Evolutionary conservation across 92 coral and sea anemone species (phyloP).

Genomic region (Desmophyllum pertusum): DNA sequence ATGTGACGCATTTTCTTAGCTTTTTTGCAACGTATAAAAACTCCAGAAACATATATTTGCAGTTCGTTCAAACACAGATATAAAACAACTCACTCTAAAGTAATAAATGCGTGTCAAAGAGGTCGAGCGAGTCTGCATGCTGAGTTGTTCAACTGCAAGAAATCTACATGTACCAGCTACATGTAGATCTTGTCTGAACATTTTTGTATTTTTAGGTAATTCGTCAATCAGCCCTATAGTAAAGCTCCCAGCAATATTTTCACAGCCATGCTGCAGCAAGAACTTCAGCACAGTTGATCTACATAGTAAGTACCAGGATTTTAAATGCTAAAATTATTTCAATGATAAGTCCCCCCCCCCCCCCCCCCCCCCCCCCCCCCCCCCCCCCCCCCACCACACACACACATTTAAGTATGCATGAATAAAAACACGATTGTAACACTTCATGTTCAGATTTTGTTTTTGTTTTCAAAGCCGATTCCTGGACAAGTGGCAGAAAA

Average conservation of each 20-base stretch:
- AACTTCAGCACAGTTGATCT: neutral
- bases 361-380: too few relatives aligned
- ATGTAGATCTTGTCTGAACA: neutral
- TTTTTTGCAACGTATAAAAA: too few relatives aligned
- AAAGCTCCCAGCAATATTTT: constrained; percentile 9
- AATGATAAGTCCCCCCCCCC: too few relatives aligned
- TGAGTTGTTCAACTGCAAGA: neutral
- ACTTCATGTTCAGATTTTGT: neutral
- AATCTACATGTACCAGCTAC: neutral
- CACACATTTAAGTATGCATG: too few relatives aligned
- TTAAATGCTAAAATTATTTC: too few relatives aligned
- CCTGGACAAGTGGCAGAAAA: constrained; percentile 41
- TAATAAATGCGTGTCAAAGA: too few relatives aligned
- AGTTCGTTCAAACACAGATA: too few relatives aligned
- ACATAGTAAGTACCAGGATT: neutral
- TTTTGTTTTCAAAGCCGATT: constrained; percentile 28
- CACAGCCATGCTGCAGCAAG: neutral
- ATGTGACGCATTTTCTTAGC: too few relatives aligned
- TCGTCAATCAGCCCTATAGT: neutral
- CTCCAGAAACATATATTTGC: neutral
- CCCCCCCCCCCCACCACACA: too few relatives aligned
- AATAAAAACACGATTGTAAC: too few relatives aligned
- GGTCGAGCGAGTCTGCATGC: neutral
- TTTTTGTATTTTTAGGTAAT: neutral
- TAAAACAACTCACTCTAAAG: too few relatives aligned